phyloP scores from a whole-genome alignment of 2,113 vertebrate species.

The Centropus bengalensis region DNA sequence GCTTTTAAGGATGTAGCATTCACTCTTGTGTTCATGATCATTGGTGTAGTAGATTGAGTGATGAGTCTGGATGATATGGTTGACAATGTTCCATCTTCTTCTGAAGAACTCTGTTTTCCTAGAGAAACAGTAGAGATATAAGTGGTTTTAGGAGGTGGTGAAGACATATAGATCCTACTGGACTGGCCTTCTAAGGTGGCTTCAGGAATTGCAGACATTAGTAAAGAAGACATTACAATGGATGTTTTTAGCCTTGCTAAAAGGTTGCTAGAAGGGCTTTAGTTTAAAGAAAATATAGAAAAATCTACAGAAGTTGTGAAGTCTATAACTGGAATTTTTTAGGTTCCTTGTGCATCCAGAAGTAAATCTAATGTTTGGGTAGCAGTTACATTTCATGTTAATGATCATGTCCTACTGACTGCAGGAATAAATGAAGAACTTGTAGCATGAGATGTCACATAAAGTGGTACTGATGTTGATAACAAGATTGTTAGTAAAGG shows the following conservation, averaged over 20 bases:
- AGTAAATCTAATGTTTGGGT: neutral
- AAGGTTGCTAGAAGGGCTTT: neutral
- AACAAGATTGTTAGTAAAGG: neutral
- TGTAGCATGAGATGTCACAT: neutral
- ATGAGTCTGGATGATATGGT: neutral
- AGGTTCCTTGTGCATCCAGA: neutral
- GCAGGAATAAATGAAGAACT: neutral
- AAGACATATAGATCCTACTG: neutral
- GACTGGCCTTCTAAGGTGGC: neutral
- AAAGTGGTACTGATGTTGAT: neutral
- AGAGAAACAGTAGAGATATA: conserved; percentile 20
- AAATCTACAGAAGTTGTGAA: neutral
- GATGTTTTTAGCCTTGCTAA: neutral
- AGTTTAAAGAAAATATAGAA: neutral
- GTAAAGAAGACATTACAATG: neutral
- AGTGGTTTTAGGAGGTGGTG: neutral
- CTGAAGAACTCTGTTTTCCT: conserved; percentile 58
- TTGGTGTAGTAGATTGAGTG: neutral
- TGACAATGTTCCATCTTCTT: conserved; percentile 25
- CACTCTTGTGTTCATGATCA: neutral
- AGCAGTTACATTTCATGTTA: neutral
- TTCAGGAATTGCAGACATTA: neutral
- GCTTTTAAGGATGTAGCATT: conserved; percentile 23
- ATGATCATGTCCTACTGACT: neutral
- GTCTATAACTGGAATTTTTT: neutral